phyloP scores from a whole-genome alignment of 2,113 vertebrate species.

The Datnioides undecimradiatus region DNA sequence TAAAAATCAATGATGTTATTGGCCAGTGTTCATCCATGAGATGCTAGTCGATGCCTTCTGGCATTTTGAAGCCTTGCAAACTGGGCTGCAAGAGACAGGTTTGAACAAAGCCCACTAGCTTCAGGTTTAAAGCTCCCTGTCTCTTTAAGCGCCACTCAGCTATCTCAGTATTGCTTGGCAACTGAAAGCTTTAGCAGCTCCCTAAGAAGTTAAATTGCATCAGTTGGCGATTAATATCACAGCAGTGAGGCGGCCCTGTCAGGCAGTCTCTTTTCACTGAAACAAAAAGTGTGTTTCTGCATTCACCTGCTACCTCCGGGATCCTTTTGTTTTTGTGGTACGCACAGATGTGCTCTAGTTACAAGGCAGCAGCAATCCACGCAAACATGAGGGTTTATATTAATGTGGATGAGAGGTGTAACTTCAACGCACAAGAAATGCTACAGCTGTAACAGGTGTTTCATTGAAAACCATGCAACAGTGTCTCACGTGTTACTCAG shows the following conservation, averaged over 20 bases:
- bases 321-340: not conserved
- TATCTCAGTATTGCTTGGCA: constrained; percentile 80
- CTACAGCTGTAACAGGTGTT: not conserved
- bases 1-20: constrained; percentile 11
- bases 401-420: not conserved
- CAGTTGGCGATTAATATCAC: constrained; percentile 79
- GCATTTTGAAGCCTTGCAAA: not conserved
- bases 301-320: not conserved
- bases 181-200: constrained; percentile 84
- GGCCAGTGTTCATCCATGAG: not conserved
- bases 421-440: not conserved
- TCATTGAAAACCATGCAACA: not conserved
- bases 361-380: not conserved
- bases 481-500: no score
- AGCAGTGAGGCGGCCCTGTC: constrained; percentile 62
- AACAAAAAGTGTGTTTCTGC: constrained; percentile 13
- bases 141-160: constrained; percentile 75
- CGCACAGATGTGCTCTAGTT: not conserved
- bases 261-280: constrained; percentile 43
- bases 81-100: not conserved
- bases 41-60: constrained; percentile 15
- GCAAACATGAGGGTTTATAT: not conserved
- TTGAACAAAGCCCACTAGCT: not conserved
- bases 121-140: constrained; percentile 57
- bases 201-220: constrained; percentile 82